Base-by-base conservation (phyloP, 2,888 invertebrate genomes). In the Zonitis immaculata region DNA sequence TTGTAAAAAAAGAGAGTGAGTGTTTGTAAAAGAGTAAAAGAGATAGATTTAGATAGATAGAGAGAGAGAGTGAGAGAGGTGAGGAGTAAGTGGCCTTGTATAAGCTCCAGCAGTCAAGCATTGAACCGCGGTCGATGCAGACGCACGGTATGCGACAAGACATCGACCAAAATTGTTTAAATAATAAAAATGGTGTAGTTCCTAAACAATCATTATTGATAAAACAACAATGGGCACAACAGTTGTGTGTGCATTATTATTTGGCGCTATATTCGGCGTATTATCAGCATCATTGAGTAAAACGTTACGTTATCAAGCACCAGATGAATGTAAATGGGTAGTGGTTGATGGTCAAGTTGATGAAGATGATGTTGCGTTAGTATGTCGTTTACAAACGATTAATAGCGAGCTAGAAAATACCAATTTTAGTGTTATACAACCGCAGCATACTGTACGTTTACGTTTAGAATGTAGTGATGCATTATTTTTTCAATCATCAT, bases 371-470 rank as follows among this genome's bases (percentile, higher is more conserved):
- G 88, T 88, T 46, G 86, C 88, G 20, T 79, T 89, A 59, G 86
- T 87, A 66, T 89, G 89, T 71, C 79, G 86, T 60, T 76, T 89
- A 60, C 80, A 87, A 64, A 88, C 89, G 68, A 88, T 89, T 76
- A 88, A 88, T 77, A 88, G 88, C 76, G 88, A 89, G 78, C 76
- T 88, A 71, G 88, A 89, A 76, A 88, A 88, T 74, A 88, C 88
- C 54, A 89, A 89, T 73, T 88, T 89, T 75, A 88, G 88, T 78
- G 88, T 88, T 58, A 89, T 90, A 65, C 89, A 90, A 76, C 85
- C 88, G 47, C 88, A 89, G 72, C 86, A 89, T 65, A 90, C 90
- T 46, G 88, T 88, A 52, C 80, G 86, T 50, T 76, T 90, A 64
- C 80, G 86, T 57, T 80, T 91, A 52, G 87, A 89, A 76, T 91